Conservation (phyloP, 1,140 invertebrate genomes). For the Nasonia longicornis region DNA sequence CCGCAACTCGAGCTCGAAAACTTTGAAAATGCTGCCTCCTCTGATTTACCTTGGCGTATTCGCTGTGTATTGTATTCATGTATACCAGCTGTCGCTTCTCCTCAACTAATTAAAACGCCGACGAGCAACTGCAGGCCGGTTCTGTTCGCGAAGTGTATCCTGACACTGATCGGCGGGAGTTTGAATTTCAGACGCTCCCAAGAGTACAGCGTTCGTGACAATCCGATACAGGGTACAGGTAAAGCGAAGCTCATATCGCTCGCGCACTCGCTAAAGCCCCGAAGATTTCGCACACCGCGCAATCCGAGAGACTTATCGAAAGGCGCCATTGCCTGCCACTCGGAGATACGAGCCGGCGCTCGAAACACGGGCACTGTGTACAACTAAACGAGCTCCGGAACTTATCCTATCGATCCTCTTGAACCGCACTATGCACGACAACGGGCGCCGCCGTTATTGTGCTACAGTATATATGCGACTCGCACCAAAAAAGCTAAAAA, state of each 20-base stretch:
- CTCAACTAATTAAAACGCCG: too few species aligned
- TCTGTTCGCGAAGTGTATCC: too few species aligned
- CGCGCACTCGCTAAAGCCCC: background rate
- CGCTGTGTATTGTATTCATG: too few species aligned
- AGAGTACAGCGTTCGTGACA: background rate
- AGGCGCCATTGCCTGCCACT: background rate
- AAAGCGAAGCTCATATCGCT: background rate
- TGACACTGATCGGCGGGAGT: too few species aligned
- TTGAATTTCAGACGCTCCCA: too few species aligned
- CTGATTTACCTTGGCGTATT: too few species aligned
- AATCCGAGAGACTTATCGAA: conserved; percentile 34
- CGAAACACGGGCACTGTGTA: background rate
- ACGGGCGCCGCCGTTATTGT: conserved; percentile 46
- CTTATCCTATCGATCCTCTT: conserved; percentile 50
- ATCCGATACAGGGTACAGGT: background rate
- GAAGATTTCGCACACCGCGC: conserved; percentile 20
- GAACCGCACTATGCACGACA: background rate
- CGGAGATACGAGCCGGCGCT: conserved; percentile 30
- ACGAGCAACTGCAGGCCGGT: too few species aligned
- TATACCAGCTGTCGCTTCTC: too few species aligned
- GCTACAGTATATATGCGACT: too few species aligned
- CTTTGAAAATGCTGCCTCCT: too few species aligned
- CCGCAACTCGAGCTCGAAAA: too few species aligned
- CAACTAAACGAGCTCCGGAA: conserved; percentile 24
- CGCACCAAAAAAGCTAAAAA: too few species aligned